phyloP scores from a whole-genome alignment of 1,140 invertebrate species.

The Galleria mellonella region DNA sequence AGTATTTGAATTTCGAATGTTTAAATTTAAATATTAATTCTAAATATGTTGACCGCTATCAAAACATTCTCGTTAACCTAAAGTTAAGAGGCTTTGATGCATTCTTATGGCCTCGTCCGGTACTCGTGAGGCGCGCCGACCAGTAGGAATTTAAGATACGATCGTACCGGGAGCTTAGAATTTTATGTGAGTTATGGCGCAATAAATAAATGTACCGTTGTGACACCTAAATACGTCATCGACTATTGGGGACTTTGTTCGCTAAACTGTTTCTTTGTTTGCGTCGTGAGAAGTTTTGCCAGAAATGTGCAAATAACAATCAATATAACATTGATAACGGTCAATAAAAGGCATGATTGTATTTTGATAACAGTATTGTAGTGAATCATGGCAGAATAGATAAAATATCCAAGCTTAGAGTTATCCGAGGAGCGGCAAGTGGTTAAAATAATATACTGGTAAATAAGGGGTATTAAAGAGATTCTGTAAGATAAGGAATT shows the following conservation, averaged over 20 bases:
- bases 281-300: constrained; percentile 2
- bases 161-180: constrained; percentile 60
- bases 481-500: too few relatives aligned
- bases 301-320: constrained; percentile 1
- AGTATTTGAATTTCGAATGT: background rate
- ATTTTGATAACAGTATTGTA: too few relatives aligned
- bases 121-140: constrained; percentile 10
- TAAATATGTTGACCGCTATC: constrained; percentile 38
- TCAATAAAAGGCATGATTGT: background rate
- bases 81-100: constrained; percentile 48
- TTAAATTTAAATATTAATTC: constrained; percentile 48
- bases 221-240: constrained; percentile 63
- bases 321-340: constrained; percentile 1
- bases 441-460: too few relatives aligned
- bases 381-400: too few relatives aligned
- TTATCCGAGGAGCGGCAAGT: too few relatives aligned
- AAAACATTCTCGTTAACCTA: constrained; percentile 51
- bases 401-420: too few relatives aligned
- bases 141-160: constrained; percentile 61
- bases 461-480: too few relatives aligned
- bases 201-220: constrained; percentile 70
- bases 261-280: constrained; percentile 5
- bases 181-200: constrained; percentile 67
- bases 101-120: constrained; percentile 25
- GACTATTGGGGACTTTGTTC: constrained; percentile 8